phyloP scores from a whole-genome alignment of 2,888 invertebrate genomes.

The Stenchaetothrips biformis region DNA sequence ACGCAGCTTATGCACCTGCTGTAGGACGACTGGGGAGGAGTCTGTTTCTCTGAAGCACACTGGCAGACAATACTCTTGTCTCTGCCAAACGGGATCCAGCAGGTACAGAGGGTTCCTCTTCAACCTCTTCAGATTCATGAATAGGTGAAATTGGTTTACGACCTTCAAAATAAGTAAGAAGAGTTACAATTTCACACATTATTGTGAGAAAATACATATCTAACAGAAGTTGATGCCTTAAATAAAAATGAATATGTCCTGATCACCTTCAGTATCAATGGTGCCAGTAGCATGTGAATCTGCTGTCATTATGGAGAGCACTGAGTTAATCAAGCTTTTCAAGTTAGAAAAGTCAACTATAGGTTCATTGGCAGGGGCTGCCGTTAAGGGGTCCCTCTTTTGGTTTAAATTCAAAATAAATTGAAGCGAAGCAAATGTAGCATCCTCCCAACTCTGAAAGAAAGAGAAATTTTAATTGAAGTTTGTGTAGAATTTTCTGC shows the following conservation, averaged over 20 bases:
- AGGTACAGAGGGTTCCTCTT: not conserved
- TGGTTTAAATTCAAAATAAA: not conserved
- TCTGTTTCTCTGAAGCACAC: not conserved
- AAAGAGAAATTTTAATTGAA: not conserved
- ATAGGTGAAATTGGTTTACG: conserved; percentile 1
- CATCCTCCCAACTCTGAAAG: not conserved
- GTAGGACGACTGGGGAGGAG: not conserved
- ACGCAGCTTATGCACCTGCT: not conserved
- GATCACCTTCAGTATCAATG: not conserved
- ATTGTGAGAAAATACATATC: not conserved
- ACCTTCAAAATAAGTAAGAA: not conserved
- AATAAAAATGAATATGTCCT: not conserved
- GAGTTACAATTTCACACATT: too few relatives aligned
- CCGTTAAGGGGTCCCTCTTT: not conserved
- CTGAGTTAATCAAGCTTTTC: not conserved
- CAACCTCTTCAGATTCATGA: not conserved
- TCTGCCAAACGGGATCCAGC: conserved; percentile 3
- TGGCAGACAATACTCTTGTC: not conserved
- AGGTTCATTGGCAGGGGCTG: not conserved
- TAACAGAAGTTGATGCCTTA: not conserved
- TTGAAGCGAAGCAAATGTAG: not conserved
- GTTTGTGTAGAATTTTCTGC: not conserved
- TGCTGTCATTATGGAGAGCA: not conserved
- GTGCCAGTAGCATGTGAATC: not conserved
- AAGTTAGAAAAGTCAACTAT: not conserved